Percentiles rank a stretch among this genome's conserved stretches.
These are phyloP conservation scores for Ditylenchus weischeri DNA, from an alignment of 2,888 invertebrate genomes.

Conservation along the genomic window DNA sequence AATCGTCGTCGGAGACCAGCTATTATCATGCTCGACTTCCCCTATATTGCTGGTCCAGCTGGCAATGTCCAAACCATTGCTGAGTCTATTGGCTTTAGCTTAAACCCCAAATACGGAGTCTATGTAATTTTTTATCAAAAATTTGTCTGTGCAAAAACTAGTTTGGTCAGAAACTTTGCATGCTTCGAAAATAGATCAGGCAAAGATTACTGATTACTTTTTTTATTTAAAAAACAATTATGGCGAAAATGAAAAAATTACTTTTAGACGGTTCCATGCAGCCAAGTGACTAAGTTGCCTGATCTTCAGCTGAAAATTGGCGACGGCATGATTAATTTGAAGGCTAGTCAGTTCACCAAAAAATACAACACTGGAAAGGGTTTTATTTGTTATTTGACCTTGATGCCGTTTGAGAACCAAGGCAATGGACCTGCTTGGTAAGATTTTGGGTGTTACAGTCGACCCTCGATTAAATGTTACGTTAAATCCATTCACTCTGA, in stretches of 20 bases:
- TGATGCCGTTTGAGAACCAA: constrained; percentile 3
- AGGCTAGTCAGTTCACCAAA: neutral
- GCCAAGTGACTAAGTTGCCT: neutral
- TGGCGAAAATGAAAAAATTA: neutral
- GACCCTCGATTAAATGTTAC: too few relatives aligned
- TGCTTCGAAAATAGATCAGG: too few relatives aligned
- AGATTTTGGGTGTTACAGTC: neutral
- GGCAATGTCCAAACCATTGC: constrained; percentile 5
- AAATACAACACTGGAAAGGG: constrained; percentile 5
- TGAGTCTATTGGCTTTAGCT: neutral
- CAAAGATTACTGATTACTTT: too few relatives aligned
- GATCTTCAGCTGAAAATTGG: constrained; percentile 1
- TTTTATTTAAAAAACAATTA: too few relatives aligned
- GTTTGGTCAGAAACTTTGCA: too few relatives aligned
- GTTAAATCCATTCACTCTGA: too few relatives aligned
- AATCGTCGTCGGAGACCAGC: neutral
- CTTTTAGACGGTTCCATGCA: neutral
- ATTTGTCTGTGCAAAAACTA: too few relatives aligned
- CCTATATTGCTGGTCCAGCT: neutral
- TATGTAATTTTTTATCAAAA: too few relatives aligned
- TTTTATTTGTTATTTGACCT: neutral
- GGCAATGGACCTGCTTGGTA: constrained; percentile 12
- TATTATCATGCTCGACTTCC: neutral
- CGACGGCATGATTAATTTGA: neutral
- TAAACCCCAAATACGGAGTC: neutral